Percentiles rank a stretch among this genome's conserved stretches.
These are phyloP conservation scores for Aphelenchoides fujianensis DNA, from an alignment of 1,140 invertebrate species.

Conservation along the genomic window DNA sequence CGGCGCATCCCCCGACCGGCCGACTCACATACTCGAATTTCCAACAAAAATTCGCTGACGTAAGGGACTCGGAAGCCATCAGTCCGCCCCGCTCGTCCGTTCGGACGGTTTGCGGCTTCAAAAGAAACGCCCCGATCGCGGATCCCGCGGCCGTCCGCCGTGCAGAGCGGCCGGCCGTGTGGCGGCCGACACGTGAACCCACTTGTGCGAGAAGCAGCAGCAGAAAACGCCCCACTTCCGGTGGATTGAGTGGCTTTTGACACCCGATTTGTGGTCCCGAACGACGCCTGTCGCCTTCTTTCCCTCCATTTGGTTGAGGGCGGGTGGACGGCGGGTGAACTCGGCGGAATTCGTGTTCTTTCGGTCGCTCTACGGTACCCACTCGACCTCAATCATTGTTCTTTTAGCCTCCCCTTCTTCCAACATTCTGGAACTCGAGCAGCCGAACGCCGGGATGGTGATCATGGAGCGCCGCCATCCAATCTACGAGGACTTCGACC, in stretches of 20 bases:
- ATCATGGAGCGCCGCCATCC: not conserved
- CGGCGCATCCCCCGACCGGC: not conserved
- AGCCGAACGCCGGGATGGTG: not conserved
- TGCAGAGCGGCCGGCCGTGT: not conserved
- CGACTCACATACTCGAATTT: not conserved
- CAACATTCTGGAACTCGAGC: not conserved
- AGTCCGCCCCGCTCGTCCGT: not conserved
- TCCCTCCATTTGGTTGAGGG: not conserved
- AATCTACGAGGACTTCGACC: conserved; percentile 1
- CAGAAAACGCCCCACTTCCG: too few species aligned
- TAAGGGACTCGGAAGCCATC: not conserved
- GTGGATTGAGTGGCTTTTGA: too few species aligned
- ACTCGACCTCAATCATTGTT: not conserved
- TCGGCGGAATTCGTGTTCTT: not conserved
- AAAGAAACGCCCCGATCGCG: not conserved
- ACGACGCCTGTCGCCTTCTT: not conserved
- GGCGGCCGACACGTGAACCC: not conserved
- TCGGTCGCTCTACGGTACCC: not conserved
- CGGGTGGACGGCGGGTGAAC: not conserved
- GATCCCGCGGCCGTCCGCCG: not conserved
- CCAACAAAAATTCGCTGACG: not conserved
- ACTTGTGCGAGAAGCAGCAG: too few species aligned
- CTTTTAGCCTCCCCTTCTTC: too few species aligned
- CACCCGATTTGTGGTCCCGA: not conserved
- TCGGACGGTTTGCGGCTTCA: too few species aligned